Conservation (phyloP, 2,888 invertebrate genomes). For the Cetonia aurata region DNA sequence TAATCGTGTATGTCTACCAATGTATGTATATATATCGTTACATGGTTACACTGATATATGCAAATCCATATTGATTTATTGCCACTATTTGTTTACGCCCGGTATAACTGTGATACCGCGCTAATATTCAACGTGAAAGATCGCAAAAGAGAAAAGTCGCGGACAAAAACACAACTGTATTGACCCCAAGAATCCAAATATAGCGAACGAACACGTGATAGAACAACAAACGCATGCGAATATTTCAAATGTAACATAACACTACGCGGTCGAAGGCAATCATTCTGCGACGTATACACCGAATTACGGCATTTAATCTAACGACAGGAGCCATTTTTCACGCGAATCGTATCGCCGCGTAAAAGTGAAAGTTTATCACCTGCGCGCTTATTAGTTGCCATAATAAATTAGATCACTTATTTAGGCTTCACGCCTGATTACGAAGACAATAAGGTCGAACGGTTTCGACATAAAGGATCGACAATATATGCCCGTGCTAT, state of each 20-base stretch:
- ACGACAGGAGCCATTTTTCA: slow-evolving; percentile 10
- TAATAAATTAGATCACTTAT: slow-evolving; percentile 32
- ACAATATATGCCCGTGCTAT: slow-evolving; percentile 3
- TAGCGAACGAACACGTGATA: slow-evolving; percentile 32
- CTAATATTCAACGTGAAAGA: slow-evolving; percentile 7
- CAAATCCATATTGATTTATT: slow-evolving; percentile 15
- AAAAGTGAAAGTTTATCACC: slow-evolving; percentile 39
- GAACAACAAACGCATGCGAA: slow-evolving; percentile 23
- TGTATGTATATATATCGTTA: too few species aligned
- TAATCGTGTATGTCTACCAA: too few species aligned
- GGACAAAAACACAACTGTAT: slow-evolving; percentile 22
- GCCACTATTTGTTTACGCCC: neutral
- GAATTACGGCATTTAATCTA: slow-evolving; percentile 28
- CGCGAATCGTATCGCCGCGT: neutral
- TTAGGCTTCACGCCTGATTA: slow-evolving; percentile 19
- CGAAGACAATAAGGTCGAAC: slow-evolving; percentile 13
- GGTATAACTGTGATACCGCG: neutral
- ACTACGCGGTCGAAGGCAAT: slow-evolving; percentile 25
- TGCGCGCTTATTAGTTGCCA: neutral
- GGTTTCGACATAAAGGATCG: slow-evolving; percentile 12
- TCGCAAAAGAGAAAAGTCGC: slow-evolving; percentile 29
- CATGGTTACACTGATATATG: slow-evolving; percentile 1
- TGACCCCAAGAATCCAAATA: slow-evolving; percentile 40
- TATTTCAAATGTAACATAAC: slow-evolving; percentile 34
- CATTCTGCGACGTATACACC: slow-evolving; percentile 26